Base-by-base conservation (phyloP, 2,888 invertebrate genomes). In the Phlogophora meticulosa region DNA sequence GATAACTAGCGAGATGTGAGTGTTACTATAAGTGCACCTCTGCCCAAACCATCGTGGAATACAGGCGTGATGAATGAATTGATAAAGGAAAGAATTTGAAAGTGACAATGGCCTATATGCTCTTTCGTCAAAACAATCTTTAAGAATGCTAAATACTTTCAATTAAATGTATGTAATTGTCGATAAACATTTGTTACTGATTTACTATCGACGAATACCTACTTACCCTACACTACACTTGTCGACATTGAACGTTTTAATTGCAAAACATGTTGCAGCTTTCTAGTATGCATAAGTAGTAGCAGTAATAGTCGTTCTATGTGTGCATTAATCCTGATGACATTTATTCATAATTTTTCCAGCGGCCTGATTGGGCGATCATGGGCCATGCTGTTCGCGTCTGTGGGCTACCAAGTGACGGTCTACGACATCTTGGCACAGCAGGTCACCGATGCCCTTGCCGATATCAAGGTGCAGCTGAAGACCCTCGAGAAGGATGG, bases 371-470 rank as follows among this genome's bases (percentile, higher is more conserved):
- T 99, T 84, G 99, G 99, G 3, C 97, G 98, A 63, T 99, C 99
- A 84, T 99, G 99, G 99, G 98, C 99, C 0, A 99, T 99, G 99
- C 96, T 99, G 40, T 99, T 99, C 92, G 99, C 99, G 0, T 97
- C 98, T 10, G 98, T 97, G 7, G 99, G 99, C 11, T 99, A 99
- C 91, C 96, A 97, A 88, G 99, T 99, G 34, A 96, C 96, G 15
- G 95, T 99, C 55, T 99, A 97, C 90, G 99, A 99, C 87, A 97
- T 98, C 58, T 94, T 97, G 42, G 96, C 97, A 1, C 96, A 97
- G 75, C 98, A 98, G 92, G 97, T 98, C 28, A 91, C 96, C 13
- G 96, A 96, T 55, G 98, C 98, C 0, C 91, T 98, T 1, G 95
- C 94, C 7, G 97, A 98, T 78, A 97, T 99, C 56, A 92, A 97